Conservation (phyloP, 2,113 vertebrate species). For the Glareola pratincola region DNA sequence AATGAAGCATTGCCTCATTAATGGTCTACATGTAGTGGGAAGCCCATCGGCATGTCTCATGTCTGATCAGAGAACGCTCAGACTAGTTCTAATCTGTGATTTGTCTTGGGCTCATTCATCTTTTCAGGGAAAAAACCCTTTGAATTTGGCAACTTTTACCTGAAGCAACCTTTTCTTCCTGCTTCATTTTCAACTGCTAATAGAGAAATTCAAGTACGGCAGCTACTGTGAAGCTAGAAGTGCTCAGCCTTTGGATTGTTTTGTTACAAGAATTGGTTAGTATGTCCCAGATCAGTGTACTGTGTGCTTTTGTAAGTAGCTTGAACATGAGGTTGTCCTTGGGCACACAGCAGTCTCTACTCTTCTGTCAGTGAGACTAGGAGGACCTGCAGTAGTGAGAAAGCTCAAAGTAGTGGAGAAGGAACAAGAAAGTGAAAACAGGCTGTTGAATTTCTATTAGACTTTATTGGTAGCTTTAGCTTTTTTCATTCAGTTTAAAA, state of each 20-base stretch:
- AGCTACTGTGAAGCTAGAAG: neutral
- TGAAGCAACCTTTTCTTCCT: neutral
- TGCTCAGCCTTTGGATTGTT: neutral
- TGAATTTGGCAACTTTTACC: neutral
- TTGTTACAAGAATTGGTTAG: neutral
- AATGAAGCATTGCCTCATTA: neutral
- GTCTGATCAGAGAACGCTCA: neutral
- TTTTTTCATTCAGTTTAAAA: neutral
- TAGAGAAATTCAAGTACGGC: neutral
- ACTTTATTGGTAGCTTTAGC: neutral
- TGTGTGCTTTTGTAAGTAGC: neutral
- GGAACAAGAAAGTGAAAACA: neutral
- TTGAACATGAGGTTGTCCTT: neutral
- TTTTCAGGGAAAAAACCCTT: neutral
- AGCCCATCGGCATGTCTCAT: neutral
- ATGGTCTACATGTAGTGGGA: neutral
- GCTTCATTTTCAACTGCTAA: neutral
- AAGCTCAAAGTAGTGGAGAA: neutral
- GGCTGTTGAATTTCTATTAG: neutral
- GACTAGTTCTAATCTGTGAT: neutral
- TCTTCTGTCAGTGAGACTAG: neutral
- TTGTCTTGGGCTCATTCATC: fast-evolving
- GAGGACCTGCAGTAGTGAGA: neutral
- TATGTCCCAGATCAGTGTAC: neutral
- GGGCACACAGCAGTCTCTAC: neutral